phyloP scores from a whole-genome alignment of 2,797 vertebrate species.

The Bovichtus variegatus region DNA sequence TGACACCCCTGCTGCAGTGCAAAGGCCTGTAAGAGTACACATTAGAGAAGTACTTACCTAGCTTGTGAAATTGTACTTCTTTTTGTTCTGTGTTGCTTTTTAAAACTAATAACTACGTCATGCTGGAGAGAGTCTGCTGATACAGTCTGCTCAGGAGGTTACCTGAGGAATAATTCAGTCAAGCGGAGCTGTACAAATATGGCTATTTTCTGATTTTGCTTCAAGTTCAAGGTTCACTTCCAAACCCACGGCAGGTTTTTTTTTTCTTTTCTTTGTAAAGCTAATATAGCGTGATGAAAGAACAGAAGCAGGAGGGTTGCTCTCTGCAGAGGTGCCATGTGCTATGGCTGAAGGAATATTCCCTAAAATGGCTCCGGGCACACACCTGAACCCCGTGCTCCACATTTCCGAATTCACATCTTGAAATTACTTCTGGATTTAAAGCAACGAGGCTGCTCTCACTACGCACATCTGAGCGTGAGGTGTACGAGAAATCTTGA shows the following conservation, averaged over 20 bases:
- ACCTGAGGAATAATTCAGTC: constrained; percentile 17
- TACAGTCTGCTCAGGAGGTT: constrained; percentile 14
- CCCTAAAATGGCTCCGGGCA: constrained; percentile 67
- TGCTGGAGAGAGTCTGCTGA: too few species aligned
- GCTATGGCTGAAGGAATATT: constrained; percentile 66
- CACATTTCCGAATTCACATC: constrained; percentile 51
- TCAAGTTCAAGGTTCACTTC: constrained; percentile 37
- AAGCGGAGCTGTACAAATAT: constrained; percentile 12
- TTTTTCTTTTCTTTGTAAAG: constrained; percentile 14
- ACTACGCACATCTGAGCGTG: constrained; percentile 8
- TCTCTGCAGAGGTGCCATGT: constrained; percentile 69
- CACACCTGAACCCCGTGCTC: constrained; percentile 77
- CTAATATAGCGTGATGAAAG: constrained; percentile 63
- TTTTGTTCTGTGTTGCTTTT: not conserved
- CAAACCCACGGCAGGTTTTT: not conserved
- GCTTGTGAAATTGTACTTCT: constrained; percentile 8
- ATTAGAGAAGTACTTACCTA: constrained; percentile 5
- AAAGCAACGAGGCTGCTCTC: constrained; percentile 19
- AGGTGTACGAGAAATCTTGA: not conserved
- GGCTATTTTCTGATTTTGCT: constrained; percentile 20
- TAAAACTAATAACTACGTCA: constrained; percentile 2
- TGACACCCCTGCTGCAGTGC: not conserved
- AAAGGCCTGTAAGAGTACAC: not conserved
- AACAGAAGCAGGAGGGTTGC: constrained; percentile 55
- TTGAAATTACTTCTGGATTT: constrained; percentile 45